Base-by-base conservation (phyloP, 2,888 invertebrate genomes). In the Anthrax anthrax region DNA sequence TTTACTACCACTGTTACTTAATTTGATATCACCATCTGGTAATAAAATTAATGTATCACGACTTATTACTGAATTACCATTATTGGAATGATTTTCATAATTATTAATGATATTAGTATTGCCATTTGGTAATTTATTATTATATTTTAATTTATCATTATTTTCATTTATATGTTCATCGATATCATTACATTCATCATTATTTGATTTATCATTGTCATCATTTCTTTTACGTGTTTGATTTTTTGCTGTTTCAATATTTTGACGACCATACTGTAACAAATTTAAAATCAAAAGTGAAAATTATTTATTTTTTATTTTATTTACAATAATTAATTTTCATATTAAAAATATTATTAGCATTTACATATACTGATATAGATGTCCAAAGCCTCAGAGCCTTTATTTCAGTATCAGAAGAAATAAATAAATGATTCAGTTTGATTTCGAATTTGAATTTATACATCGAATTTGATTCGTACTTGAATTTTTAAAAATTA, bases 191-290 rank as follows among this genome's bases (percentile, higher is more conserved):
- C 52, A 41, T 57, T 53, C 55, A 70, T 58, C 52, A 68, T 62
- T 37, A 72, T 74, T 4, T 72, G 71, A 0, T 70, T 72, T 4
- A 72, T 74, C 29, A 19, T 8, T 37, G 18, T 16, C n/a, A 27
- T 42, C 34, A 23, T 23, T 23, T 6, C 8, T 70, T 53, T 64
- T 70, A 49, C 75, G 63, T 42, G 73, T 72, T 47, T 72, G 58
- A 57, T 72, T 73, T 68, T 73, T 75, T 13, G 76, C 76, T 16
- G 76, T 76, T 63, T 85, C 85, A 57, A 84, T 84, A 64, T 87
- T 85, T 59, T 81, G 81, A 50, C 86, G 73, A 44, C 89, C 89
- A 72, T 85, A 87, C 87, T 88, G 72, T 6, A 74, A 71, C 54
- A 48, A 52, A 58, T 51, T 55, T 48, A 48, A 43, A 18, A 2